Evolutionary conservation across 2,113 vertebrate species (phyloP).

Genomic region (Dryoscopus gambensis): DNA sequence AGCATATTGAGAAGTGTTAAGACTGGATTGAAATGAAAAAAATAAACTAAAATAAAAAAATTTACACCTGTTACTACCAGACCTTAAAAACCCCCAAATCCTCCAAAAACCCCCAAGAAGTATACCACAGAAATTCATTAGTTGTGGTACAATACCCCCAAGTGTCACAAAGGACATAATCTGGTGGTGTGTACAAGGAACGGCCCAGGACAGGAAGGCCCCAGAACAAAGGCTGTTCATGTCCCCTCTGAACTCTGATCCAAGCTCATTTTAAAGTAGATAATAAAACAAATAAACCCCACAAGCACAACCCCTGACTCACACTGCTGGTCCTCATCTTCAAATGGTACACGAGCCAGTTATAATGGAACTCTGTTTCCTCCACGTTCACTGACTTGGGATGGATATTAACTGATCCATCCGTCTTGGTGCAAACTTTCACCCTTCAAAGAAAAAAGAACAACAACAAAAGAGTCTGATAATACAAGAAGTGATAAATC

Average conservation of each 20-base stretch:
- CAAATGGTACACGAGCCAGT: slow-evolving; percentile 96
- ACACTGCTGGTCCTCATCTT: slow-evolving; percentile 98
- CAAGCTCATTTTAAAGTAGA: not conserved
- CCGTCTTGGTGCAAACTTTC: slow-evolving; percentile 91
- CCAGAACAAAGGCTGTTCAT: not conserved
- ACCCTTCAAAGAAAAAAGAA: slow-evolving; percentile 70
- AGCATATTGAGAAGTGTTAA: not conserved
- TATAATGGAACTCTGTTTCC: slow-evolving; percentile 88
- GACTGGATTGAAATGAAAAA: not conserved
- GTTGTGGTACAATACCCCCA: not conserved
- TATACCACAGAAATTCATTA: no score
- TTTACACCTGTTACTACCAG: not conserved
- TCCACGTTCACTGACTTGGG: slow-evolving; percentile 96
- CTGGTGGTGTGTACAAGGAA: not conserved
- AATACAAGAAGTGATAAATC: not conserved
- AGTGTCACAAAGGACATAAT: not conserved
- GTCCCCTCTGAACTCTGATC: not conserved
- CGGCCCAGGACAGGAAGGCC: not conserved
- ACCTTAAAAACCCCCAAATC: not conserved
- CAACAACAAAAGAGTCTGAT: not conserved
- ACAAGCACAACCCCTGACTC: slow-evolving; percentile 56
- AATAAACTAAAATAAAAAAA: not conserved
- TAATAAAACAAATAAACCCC: not conserved
- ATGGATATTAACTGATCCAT: slow-evolving; percentile 91
- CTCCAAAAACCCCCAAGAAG: not conserved